Base-by-base conservation (phyloP, 2,113 vertebrate genomes). In the Eurypyga helias region DNA sequence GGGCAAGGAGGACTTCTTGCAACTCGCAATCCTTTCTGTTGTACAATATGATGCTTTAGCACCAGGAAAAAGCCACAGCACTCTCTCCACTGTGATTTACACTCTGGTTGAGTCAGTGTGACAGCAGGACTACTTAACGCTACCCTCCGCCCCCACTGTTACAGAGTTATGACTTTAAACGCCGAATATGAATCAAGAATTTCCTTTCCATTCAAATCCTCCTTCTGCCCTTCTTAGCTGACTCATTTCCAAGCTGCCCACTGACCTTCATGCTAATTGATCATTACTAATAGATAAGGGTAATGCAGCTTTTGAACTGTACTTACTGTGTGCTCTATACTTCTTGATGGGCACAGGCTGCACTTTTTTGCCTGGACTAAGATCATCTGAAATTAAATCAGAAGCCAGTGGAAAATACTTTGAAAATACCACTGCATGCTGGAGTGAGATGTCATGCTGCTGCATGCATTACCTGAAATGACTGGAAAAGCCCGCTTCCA, bases 201-300 rank as follows among this genome's bases (percentile, higher is more conserved):
- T 95, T 92, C 77, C 80, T 82, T 88, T 92, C 92, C 89, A 95
- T 95, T 97, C 92, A 97, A 89, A 57, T 92, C 91, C 41, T 92
- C 90, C 58, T 92, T 72, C 87, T 97, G 94, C 91, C 89, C 89
- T 96, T 97, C 97, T 91, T 87, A 91, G 93, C 83, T 91, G 92
- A 95, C 94, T 97, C 95, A 95, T 92, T 96, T 97, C 81, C 77
- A 96, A 90, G 89, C 77, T 87, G 57, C 77, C 89, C 91, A 80
- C 89, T 96, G 95, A 96, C 95, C 93, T 97, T 93, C 95, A 94
- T 80, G 89, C 84, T 97, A 97, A 97, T 97, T 95, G 95, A 97
- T 97, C 95, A 89, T 95, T 95, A 92, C 89, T 94, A 94, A 93
- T 70, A 97, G 80, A 92, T 96, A 95, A 95, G 95, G 75, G 79